Evolutionary conservation across 2,797 vertebrate genomes (phyloP).

Genomic region (Echeneis naucrates): DNA sequence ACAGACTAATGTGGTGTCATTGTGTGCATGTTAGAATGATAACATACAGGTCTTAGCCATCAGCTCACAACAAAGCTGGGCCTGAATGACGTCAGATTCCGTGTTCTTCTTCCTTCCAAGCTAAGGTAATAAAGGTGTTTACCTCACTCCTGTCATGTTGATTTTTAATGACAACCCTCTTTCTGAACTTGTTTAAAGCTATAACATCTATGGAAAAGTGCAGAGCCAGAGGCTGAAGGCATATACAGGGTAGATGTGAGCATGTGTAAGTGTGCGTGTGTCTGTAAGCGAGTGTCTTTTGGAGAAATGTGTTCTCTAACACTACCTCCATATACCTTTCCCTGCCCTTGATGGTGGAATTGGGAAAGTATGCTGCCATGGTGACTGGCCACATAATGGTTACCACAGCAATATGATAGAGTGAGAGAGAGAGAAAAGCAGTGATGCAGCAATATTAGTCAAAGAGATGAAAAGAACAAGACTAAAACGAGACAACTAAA

Average conservation of each 20-base stretch:
- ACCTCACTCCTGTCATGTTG: background rate
- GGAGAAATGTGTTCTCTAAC: constrained; percentile 61
- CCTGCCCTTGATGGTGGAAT: constrained; percentile 83
- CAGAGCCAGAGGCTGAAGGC: constrained; percentile 16
- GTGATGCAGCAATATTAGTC: constrained; percentile 76
- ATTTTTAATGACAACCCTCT: background rate
- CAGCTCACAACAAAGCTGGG: background rate
- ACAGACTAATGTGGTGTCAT: too few species aligned
- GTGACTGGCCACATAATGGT: constrained; percentile 76
- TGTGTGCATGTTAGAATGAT: background rate
- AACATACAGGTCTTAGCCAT: background rate
- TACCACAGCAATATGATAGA: constrained; percentile 72
- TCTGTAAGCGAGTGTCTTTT: constrained; percentile 42
- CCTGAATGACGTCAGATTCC: background rate
- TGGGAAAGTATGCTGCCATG: constrained; percentile 80
- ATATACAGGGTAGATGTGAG: constrained; percentile 4
- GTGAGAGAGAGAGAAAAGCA: constrained; percentile 54
- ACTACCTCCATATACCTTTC: constrained; percentile 73
- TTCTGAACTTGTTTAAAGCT: background rate
- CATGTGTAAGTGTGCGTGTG: background rate
- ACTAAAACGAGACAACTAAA: constrained; percentile 45
- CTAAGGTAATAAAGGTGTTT: background rate
- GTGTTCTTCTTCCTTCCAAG: background rate
- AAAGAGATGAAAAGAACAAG: constrained; percentile 61
- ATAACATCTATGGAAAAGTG: background rate